Evolutionary conservation across 2,888 invertebrate species (phyloP).

Genomic region (Nymphalis c-album): DNA sequence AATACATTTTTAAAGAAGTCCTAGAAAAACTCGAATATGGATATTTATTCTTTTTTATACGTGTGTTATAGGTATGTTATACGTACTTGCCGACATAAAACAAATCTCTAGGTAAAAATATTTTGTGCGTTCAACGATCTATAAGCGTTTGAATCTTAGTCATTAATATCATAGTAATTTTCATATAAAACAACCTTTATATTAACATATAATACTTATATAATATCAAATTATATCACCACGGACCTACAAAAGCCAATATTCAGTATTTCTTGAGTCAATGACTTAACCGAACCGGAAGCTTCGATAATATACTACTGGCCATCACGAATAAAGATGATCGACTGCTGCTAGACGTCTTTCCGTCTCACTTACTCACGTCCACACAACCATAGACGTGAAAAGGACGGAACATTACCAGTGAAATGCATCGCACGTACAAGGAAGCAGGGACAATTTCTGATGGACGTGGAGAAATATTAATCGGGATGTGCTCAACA

Average conservation of each 20-base stretch:
- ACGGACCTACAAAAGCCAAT: conserved; percentile 23
- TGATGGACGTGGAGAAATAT: conserved; percentile 71
- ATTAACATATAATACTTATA: neutral
- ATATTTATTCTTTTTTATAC: no score
- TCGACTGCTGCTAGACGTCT: conserved; percentile 65
- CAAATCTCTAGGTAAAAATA: no score
- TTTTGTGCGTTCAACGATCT: no score
- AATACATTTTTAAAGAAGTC: no score
- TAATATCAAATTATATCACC: conserved; percentile 18
- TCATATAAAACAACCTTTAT: conserved; percentile 4
- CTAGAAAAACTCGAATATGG: no score
- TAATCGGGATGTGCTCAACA: conserved; percentile 57
- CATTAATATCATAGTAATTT: neutral
- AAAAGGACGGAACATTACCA: conserved; percentile 52
- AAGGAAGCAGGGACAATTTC: conserved; percentile 75
- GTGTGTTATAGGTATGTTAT: no score
- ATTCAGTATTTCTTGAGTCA: conserved; percentile 55
- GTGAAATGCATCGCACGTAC: conserved; percentile 76
- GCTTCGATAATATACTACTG: conserved; percentile 75
- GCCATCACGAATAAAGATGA: conserved; percentile 80
- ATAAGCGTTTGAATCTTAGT: no score
- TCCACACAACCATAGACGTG: conserved; percentile 36
- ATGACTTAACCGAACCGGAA: conserved; percentile 74
- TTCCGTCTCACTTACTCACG: conserved; percentile 49
- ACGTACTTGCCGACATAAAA: no score